Conservation (phyloP, 2,113 vertebrate genomes). For the Sminthopsis crassicaudata region DNA sequence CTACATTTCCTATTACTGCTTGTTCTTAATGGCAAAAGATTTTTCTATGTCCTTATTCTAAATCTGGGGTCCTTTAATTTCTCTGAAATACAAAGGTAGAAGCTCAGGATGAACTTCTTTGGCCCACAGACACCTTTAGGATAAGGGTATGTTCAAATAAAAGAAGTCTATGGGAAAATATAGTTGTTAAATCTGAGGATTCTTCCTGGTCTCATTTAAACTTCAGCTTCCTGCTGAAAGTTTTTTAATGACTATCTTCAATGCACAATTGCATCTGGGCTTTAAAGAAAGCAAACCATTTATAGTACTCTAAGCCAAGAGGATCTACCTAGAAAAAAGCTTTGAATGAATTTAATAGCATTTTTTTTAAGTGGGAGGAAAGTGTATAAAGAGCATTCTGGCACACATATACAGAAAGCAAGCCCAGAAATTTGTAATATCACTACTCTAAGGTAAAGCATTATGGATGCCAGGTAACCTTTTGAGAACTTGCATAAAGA, state of each 20-base stretch:
- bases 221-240: conserved; percentile 67
- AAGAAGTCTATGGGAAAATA: conserved; percentile 51
- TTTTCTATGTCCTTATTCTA: conserved; percentile 7
- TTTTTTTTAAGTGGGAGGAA: conserved; percentile 37
- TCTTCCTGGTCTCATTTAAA: conserved; percentile 54
- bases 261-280: conserved; percentile 56
- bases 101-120: neutral
- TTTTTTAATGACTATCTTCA: conserved; percentile 73
- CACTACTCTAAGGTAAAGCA: conserved; percentile 2
- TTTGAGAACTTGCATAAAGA: conserved; percentile 34
- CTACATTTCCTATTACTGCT: conserved; percentile 51
- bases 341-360: conserved; percentile 53
- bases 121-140: conserved; percentile 28
- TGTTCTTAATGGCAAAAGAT: conserved; percentile 52
- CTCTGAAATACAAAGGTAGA: neutral
- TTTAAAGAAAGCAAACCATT: conserved; percentile 62
- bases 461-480: neutral
- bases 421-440: conserved; percentile 33
- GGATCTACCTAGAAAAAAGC: conserved; percentile 62
- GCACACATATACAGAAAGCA: conserved; percentile 51
- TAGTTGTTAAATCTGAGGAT: conserved; percentile 28
- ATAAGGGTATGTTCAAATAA: conserved; percentile 11
- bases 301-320: conserved; percentile 60
- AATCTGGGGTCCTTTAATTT: neutral
- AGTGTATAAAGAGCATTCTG: conserved; percentile 46